Percentiles rank a stretch among this genome's conserved stretches.
Conservation (phyloP, 2,888 invertebrate genomes). For the Mamestra brassicae region DNA sequence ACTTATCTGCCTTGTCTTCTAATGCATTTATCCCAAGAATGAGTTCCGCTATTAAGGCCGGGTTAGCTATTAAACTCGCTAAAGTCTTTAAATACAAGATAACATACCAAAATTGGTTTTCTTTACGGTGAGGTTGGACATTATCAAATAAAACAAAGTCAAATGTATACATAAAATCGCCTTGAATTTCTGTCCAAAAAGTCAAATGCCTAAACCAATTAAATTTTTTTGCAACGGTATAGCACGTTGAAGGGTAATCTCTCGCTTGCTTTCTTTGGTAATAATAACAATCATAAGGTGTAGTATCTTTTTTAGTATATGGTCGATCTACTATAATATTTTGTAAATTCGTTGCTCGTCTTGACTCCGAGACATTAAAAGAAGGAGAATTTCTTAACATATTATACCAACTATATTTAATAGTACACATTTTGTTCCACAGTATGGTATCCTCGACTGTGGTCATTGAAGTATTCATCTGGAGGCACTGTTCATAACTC, state of each 20-base stretch:
- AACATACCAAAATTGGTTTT: not conserved
- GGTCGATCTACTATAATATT: not conserved
- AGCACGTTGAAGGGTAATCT: not conserved
- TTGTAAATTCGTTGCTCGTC: not conserved
- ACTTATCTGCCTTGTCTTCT: not conserved
- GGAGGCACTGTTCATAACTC: not conserved
- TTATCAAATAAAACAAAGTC: not conserved
- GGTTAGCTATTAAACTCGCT: not conserved
- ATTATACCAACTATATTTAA: not conserved
- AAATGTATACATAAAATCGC: not conserved
- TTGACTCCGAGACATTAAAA: not conserved
- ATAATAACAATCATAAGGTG: not conserved
- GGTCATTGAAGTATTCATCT: not conserved
- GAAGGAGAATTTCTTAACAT: not conserved
- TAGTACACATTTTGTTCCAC: not conserved
- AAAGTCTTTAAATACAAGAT: not conserved
- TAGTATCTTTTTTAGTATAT: accelerated
- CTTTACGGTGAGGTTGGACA: not conserved
- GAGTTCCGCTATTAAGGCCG: not conserved
- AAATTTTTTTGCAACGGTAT: not conserved
- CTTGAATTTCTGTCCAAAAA: not conserved
- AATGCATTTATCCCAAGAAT: not conserved
- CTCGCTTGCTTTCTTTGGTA: not conserved
- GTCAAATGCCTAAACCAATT: not conserved
- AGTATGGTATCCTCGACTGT: not conserved